Evolutionary conservation across 2,888 invertebrate species (phyloP).

Genomic region (Euphydryas editha): DNA sequence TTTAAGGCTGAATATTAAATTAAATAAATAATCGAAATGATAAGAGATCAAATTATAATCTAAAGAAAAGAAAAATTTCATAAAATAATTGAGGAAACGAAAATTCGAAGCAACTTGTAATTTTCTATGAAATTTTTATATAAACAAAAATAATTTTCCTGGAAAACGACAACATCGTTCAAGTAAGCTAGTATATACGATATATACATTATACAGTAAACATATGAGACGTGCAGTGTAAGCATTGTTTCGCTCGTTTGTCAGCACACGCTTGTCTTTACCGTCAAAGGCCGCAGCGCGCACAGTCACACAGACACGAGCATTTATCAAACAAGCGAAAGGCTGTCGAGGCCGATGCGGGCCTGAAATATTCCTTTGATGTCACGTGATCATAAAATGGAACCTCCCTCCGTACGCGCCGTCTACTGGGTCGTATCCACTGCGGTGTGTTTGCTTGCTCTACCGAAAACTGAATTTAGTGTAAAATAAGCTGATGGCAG

Average conservation of each 20-base stretch:
- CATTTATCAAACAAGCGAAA: conserved; percentile 29
- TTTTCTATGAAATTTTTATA: no score
- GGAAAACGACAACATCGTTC: no score
- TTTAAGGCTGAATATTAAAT: not conserved
- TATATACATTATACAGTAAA: no score
- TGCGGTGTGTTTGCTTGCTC: not conserved
- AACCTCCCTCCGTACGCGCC: not conserved
- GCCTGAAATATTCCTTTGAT: conserved; percentile 30
- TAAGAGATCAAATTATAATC: not conserved
- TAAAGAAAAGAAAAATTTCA: no score
- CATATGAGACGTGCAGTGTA: no score
- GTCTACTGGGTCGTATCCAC: not conserved
- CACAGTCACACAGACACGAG: conserved; percentile 7
- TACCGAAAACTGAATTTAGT: no score
- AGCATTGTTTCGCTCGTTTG: not conserved
- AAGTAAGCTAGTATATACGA: no score
- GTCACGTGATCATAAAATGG: conserved; percentile 22
- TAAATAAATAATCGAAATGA: not conserved
- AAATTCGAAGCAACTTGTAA: no score
- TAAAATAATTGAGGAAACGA: no score
- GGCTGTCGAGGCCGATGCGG: conserved; percentile 23
- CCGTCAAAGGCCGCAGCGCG: conserved; percentile 9
- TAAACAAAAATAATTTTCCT: no score
- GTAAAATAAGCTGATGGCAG: no score
- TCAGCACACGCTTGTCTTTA: not conserved